Evolutionary conservation across 2,113 vertebrate species (phyloP), one percentile per base, ranked within the genome.

Genomic region (Eudyptes chrysolophus): DNA sequence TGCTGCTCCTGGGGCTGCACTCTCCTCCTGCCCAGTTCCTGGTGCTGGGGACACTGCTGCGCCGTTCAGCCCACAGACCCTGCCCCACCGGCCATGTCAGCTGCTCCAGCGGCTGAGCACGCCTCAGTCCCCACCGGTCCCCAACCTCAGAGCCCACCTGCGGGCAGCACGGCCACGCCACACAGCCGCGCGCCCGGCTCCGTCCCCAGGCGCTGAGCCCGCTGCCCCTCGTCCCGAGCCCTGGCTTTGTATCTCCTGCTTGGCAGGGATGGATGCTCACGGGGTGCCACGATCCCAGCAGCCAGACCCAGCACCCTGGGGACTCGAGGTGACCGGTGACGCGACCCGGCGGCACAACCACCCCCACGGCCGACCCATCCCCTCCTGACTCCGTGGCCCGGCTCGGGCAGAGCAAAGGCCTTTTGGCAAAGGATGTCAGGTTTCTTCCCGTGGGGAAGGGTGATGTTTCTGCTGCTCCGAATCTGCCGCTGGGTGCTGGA

Each of bases 221-320:
- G 15, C 84, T 46, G 51, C 58, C 44, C 13, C 36, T 38, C 7
- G 0, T 9, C 71, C 52, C 40, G 61, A 68, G 64, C 18, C 52
- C 38, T 6, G 52, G 25, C 29, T 30, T 32, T 22, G 0, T 1
- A 10, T 7, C 71, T 36, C 57, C 61, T 42, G 7, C 69, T 1
- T 6, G 5, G 15, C 24, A 4, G 24, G 69, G 9, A 54, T 5
- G 1, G 52, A 25, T 7, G 8, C 11, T 49, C 4, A 0, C 1
- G 1, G 32, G 30, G 7, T 2, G 3, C 62, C 1, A 0, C 4
- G 42, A 16, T 40, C 11, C 11, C 1, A 0, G 20, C 29, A 57
- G 25, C 30, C 75, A n/a, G n/a, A 8, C 26, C 17, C 51, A 26
- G 75, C 12, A 5, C 44, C 25, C 38, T 0, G 34, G 11, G 44